Conservation (phyloP, 2,888 invertebrate genomes). For the Nomada hirtipes region DNA sequence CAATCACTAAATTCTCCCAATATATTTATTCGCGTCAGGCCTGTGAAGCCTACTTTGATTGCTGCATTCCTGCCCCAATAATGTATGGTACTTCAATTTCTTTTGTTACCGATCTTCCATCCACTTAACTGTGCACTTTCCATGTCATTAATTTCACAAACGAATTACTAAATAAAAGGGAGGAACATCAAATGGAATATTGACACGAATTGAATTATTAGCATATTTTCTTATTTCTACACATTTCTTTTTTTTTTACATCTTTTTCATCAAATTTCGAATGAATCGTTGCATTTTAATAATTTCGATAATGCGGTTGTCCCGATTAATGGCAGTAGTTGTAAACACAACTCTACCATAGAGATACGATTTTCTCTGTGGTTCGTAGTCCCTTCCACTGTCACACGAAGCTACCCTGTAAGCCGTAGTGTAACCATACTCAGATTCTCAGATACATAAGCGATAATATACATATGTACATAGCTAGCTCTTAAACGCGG, state of each 20-base stretch:
- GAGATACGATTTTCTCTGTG: background rate
- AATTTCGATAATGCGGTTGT: background rate
- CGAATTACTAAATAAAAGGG: too few relatives aligned
- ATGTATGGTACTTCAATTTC: background rate
- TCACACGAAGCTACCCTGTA: conserved; percentile 45
- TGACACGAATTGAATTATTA: too few relatives aligned
- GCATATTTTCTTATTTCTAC: too few relatives aligned
- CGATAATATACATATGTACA: background rate
- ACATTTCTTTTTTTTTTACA: too few relatives aligned
- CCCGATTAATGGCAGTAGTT: background rate
- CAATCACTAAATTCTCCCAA: too few relatives aligned
- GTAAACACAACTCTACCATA: background rate
- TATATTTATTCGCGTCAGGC: too few relatives aligned
- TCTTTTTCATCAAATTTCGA: too few relatives aligned
- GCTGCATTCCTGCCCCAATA: too few relatives aligned
- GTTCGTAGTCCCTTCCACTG: conserved; percentile 35
- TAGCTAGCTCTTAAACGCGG: background rate
- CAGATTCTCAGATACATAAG: conserved; percentile 43
- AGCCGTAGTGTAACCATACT: conserved; percentile 62
- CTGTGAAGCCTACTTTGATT: too few relatives aligned
- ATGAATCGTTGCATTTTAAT: background rate
- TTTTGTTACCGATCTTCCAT: background rate
- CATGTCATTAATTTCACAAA: too few relatives aligned
- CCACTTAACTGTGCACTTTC: too few relatives aligned
- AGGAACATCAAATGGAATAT: too few relatives aligned